Evolutionary conservation across 2,113 vertebrate genomes (phyloP).

Genomic region (Cyrtonyx montezumae): DNA sequence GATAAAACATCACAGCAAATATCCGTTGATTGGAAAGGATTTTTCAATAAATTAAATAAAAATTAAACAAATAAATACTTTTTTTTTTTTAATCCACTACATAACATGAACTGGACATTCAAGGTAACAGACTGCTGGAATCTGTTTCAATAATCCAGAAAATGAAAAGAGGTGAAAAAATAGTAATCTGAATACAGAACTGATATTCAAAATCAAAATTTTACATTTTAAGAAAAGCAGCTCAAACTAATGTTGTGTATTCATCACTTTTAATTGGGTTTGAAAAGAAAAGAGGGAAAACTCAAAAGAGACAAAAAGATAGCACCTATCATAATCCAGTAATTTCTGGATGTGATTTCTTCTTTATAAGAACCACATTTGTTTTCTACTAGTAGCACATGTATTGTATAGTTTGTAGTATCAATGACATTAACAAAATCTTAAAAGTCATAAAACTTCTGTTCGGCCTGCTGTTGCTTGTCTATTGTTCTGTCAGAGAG

Average conservation of each 20-base stretch:
- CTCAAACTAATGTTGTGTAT: not conserved
- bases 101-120: not conserved
- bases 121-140: not conserved
- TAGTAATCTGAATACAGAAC: not conserved
- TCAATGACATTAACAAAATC: constrained; percentile 35
- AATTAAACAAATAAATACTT: too few relatives aligned
- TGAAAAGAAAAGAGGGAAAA: not conserved
- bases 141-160: not conserved
- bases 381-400: constrained; percentile 34
- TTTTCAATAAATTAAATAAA: not conserved
- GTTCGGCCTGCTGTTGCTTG: constrained; percentile 58
- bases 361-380: not conserved
- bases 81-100: too few relatives aligned
- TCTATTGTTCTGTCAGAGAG: constrained; percentile 45
- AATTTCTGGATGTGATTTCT: not conserved
- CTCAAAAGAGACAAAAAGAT: not conserved
- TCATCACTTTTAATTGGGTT: not conserved
- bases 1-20: not conserved
- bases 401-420: not conserved
- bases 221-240: not conserved
- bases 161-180: not conserved
- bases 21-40: not conserved
- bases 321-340: not conserved
- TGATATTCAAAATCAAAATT: not conserved
- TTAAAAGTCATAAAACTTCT: constrained; percentile 64